Conservation (phyloP, 2,797 vertebrate genomes). For the Helicolenus hilgendorfi region DNA sequence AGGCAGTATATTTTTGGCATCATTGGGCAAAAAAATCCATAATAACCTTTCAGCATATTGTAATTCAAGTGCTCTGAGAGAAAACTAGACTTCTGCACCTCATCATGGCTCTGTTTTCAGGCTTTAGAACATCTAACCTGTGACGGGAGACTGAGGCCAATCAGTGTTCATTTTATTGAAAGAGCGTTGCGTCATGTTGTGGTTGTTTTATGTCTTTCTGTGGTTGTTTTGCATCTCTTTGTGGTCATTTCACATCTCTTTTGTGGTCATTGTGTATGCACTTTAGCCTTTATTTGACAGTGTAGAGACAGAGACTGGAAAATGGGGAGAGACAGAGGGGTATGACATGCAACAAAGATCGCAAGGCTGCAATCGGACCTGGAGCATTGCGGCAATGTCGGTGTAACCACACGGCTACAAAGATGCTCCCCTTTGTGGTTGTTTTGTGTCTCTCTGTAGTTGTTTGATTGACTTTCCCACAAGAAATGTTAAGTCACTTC, state of each 20-base stretch:
- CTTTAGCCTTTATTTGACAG: background rate
- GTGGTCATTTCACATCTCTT: background rate
- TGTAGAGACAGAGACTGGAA: too few relatives aligned
- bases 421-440: background rate
- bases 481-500: too few relatives aligned
- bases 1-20: too few relatives aligned
- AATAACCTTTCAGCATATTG: too few relatives aligned
- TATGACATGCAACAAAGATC: background rate
- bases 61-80: too few relatives aligned
- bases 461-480: too few relatives aligned
- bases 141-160: too few relatives aligned
- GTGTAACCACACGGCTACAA: background rate
- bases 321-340: background rate
- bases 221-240: background rate
- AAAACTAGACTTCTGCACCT: too few relatives aligned
- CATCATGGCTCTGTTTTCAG: too few relatives aligned
- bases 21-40: too few relatives aligned
- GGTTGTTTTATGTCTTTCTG: background rate
- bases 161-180: too few relatives aligned
- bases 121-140: too few relatives aligned
- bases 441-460: accelerated
- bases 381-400: background rate
- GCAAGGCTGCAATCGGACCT: background rate
- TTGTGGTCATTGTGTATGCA: background rate
- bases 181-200: background rate